A percentile compares a stretch with the other conserved stretches of the same genome.
Conservation (phyloP, 2,888 invertebrate genomes). For the Dasypolia templi region DNA sequence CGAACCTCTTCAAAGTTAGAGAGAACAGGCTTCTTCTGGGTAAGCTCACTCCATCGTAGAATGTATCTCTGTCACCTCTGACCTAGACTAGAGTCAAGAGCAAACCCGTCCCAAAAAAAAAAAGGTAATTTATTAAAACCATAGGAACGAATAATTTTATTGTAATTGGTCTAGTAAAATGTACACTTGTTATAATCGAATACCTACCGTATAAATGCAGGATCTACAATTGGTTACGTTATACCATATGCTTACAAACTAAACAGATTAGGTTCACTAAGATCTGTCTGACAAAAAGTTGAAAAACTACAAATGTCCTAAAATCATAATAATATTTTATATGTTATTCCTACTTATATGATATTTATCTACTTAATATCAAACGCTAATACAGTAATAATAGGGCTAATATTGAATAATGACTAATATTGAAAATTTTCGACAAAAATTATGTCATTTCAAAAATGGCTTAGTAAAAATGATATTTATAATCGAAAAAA, state of each 20-base stretch:
- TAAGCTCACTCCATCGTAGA: too few relatives aligned
- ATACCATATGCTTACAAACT: slow-evolving; percentile 18
- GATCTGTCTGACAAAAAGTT: neutral
- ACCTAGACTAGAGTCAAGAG: too few relatives aligned
- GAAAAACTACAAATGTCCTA: slow-evolving; percentile 3
- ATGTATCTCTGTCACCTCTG: too few relatives aligned
- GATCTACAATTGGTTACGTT: neutral
- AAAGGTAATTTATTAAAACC: neutral
- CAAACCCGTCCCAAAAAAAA: too few relatives aligned
- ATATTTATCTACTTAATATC: slow-evolving; percentile 1
- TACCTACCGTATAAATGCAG: slow-evolving; percentile 1
- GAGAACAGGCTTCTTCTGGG: too few relatives aligned
- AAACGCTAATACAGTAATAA: neutral
- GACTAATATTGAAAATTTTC: too few relatives aligned
- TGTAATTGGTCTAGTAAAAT: neutral
- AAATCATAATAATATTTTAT: neutral
- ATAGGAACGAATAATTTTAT: neutral
- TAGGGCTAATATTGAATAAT: too few relatives aligned
- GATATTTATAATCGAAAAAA: too few relatives aligned
- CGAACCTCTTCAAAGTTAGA: too few relatives aligned
- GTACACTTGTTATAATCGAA: slow-evolving; percentile 3
- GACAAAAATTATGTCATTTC: too few relatives aligned
- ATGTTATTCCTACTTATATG: neutral
- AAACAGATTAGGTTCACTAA: slow-evolving; percentile 1
- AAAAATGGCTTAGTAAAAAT: too few relatives aligned